These are phyloP conservation scores for Tretioscincus oriximinensis DNA, from an alignment of 2,113 vertebrate genomes.

Conservation along the genomic window DNA sequence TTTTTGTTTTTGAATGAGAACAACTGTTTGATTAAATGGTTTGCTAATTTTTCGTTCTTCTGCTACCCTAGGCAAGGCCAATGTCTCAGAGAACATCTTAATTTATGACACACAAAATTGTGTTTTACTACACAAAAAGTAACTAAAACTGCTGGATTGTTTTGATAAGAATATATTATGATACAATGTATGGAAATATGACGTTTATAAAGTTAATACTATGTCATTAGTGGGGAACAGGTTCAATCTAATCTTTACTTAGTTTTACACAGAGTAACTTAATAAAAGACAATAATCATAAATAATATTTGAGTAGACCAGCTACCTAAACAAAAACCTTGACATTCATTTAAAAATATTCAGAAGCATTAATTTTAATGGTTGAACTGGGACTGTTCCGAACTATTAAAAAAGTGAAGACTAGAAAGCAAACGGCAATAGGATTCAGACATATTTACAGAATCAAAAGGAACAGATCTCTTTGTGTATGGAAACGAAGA, in stretches of 20 bases:
- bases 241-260: background rate
- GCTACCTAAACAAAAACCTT: constrained; percentile 26
- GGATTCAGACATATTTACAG: constrained; percentile 48
- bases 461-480: constrained; percentile 64
- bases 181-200: background rate
- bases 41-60: too few relatives aligned
- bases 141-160: background rate
- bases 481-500: constrained; percentile 57
- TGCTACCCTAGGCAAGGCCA: background rate
- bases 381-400: constrained; percentile 3
- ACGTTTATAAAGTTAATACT: background rate
- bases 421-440: constrained; percentile 52
- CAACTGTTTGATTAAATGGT: too few relatives aligned
- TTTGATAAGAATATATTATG: constrained; percentile 4
- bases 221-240: constrained; percentile 4
- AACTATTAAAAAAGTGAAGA: constrained; percentile 29
- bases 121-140: background rate
- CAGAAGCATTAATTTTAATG: constrained; percentile 40
- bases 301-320: background rate
- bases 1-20: too few relatives aligned
- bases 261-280: background rate
- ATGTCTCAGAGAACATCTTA: background rate
- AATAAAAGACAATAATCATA: constrained; percentile 13
- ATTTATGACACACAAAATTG: background rate
- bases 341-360: constrained; percentile 42